phyloP scores from a whole-genome alignment of 2,888 invertebrate species.

The Agrilus cyanescens region DNA sequence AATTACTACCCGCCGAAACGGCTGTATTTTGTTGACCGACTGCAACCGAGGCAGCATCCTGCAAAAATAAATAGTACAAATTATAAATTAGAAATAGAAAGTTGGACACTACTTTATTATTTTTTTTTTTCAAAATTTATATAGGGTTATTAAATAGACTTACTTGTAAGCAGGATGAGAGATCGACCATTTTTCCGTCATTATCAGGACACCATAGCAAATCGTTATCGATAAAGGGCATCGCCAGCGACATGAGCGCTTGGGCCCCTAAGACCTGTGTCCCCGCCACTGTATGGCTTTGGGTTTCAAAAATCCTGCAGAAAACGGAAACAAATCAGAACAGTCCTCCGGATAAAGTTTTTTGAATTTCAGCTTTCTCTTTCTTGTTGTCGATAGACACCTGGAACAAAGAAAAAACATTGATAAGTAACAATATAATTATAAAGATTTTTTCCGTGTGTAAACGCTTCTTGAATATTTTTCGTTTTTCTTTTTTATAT shows the following conservation, averaged over 20 bases:
- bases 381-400: too few relatives aligned
- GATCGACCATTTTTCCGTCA: constrained; percentile 88
- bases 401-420: too few relatives aligned
- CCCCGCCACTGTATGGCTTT: constrained; percentile 49
- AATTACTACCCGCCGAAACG: constrained; percentile 28
- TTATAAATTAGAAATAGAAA: neutral
- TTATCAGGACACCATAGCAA: constrained; percentile 89
- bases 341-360: too few relatives aligned
- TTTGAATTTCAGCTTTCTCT: too few relatives aligned
- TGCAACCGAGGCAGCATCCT: constrained; percentile 52
- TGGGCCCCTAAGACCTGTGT: constrained; percentile 44
- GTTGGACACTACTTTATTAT: neutral
- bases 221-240: constrained; percentile 95
- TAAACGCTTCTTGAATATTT: too few relatives aligned
- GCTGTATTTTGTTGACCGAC: constrained; percentile 41
- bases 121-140: neutral
- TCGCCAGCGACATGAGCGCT: constrained; percentile 58
- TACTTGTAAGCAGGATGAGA: constrained; percentile 81
- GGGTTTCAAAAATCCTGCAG: constrained; percentile 13
- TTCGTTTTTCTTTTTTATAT: too few relatives aligned
- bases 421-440: too few relatives aligned
- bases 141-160: constrained; percentile 17
- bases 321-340: too few relatives aligned
- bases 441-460: too few relatives aligned
- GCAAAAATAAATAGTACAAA: constrained; percentile 25